Base-by-base conservation (phyloP, 2,888 invertebrate genomes). In the Rhamnusium bicolor region DNA sequence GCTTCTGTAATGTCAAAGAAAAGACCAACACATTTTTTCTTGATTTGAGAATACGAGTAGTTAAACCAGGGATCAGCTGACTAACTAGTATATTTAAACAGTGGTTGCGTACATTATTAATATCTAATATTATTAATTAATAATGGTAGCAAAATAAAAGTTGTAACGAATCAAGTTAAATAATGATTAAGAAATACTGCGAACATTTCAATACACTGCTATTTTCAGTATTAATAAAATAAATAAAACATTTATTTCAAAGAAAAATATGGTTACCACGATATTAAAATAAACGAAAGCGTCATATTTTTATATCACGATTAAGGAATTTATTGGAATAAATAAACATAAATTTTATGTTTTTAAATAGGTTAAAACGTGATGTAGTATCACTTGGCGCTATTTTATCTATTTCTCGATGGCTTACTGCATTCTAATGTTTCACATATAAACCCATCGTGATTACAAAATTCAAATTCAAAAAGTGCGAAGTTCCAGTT, bases 291-390 rank as follows among this genome's bases (percentile, higher is more conserved):
- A 61, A 40, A 19, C n/a, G 61, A 61, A 40, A 21, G n/a, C 18
- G 21, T 46, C 16, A 58, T 46, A 40, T 69, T 62, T 68, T 61
- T 62, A 24, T 40, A 12, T 61, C 61, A 61, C 60, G 53, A 61
- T 54, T 18, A 29, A 32, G 51, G 49, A 46, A 69, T 60, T 51
- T 61, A 58, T 21, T 51, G 60, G 69, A 21, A 71, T 29, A 58
- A 29, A 65, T 71, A 63, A 65, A 63, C 60, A 63, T 51, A 63
- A 40, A 54, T 71, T 65, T 27, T 29, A 18, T 47, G 27, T 58
- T 29, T 77, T 74, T 74, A 72, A 78, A 78, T 77, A 32, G 78
- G 78, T 76, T 74, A 72, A 74, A 80, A 78, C 78, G 78, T 80
- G 77, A 77, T 71, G 51, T 60, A 51, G 67, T 49, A 63, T 72